Evolutionary conservation across 1,140 invertebrate species (phyloP), one percentile per base, ranked within the genome.

Genomic region (Forficula auricularia): DNA sequence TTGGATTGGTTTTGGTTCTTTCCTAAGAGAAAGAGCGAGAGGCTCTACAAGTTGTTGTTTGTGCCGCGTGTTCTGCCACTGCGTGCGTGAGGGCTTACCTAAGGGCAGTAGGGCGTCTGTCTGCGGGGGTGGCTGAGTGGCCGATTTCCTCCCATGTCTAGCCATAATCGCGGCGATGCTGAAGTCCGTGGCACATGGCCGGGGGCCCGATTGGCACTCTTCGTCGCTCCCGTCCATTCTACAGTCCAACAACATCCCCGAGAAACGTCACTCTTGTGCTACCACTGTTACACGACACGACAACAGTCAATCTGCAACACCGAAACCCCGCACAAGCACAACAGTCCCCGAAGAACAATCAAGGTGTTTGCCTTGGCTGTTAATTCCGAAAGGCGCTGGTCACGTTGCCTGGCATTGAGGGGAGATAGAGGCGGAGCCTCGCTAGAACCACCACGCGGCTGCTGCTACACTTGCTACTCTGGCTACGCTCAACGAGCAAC

Each of bases 91-190:
- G n/a, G n/a, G 16, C 19, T 41, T 41, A 41, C 40, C 40, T 41
- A 41, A 22, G 6, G 40, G 40, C 20, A 22, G n/a, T 3, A 41
- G 27, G 16, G 10, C 4, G 22, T 27, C 22, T 10, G 22, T 10
- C 10, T 27, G 22, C 22, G 22, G 22, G n/a, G n/a, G n/a, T 10
- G 22, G 22, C 4, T 4, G 22, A 4, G 22, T 4, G 69, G 65
- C 54, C 75, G 62, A 40, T 66, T 64, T 51, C 68, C 68, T 57
- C 75, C 72, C 42, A 30, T 38, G 44, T 43, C 79, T 66, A 40
- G 81, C 82, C 83, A 91, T 90, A 54, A 91, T 90, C 35, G 87
- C 86, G 19, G 84, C 85, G 55, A 91, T 91, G 46, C 84, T 88
- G 67, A 91, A 91, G 64, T 91, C 85, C 50, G 85, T 90, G 49